These are phyloP conservation scores for Catajapyx aquilonaris DNA, from an alignment of 1,140 invertebrate species.

Conservation along the genomic window DNA sequence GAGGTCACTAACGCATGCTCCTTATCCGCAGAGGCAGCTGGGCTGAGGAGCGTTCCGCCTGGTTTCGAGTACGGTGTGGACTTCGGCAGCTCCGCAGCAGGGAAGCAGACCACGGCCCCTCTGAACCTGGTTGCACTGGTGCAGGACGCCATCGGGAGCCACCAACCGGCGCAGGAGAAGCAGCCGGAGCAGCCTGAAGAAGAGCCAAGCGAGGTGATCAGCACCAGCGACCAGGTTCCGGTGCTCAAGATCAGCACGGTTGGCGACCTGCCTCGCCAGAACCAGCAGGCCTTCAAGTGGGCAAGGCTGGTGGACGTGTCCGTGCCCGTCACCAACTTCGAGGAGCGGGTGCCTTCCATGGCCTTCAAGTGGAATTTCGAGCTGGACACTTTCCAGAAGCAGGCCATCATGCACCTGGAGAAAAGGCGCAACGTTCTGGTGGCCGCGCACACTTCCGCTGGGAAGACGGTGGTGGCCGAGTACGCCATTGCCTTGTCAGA, in stretches of 20 bases:
- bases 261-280: slow-evolving; percentile 6
- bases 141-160: slow-evolving; percentile 5
- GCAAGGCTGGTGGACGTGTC: slow-evolving; percentile 66
- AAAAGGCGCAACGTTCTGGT: slow-evolving; percentile 91
- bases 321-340: slow-evolving; percentile 57
- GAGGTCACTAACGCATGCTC: too few species aligned
- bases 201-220: too few species aligned
- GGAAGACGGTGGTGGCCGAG: slow-evolving; percentile 97
- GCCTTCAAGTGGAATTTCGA: slow-evolving; percentile 80
- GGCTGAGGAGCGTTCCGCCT: too few species aligned
- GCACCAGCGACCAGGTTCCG: slow-evolving; percentile 7
- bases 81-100: too few species aligned
- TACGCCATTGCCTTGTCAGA: slow-evolving; percentile 90
- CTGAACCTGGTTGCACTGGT: slow-evolving; percentile 6
- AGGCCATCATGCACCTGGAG: slow-evolving; percentile 84
- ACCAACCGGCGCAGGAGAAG: slow-evolving; percentile 5
- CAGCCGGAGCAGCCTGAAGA: neutral
- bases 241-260: slow-evolving; percentile 8
- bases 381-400: slow-evolving; percentile 91
- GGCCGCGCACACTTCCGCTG: slow-evolving; percentile 95
- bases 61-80: too few species aligned
- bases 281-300: slow-evolving; percentile 40
- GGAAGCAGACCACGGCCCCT: slow-evolving; percentile 1
- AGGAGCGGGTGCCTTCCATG: slow-evolving; percentile 59
- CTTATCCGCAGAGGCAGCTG: too few species aligned